Percentiles rank a stretch among this genome's conserved stretches.
Conservation (phyloP, 2,888 invertebrate genomes). For the Spatulosminthurus flaviceps region DNA sequence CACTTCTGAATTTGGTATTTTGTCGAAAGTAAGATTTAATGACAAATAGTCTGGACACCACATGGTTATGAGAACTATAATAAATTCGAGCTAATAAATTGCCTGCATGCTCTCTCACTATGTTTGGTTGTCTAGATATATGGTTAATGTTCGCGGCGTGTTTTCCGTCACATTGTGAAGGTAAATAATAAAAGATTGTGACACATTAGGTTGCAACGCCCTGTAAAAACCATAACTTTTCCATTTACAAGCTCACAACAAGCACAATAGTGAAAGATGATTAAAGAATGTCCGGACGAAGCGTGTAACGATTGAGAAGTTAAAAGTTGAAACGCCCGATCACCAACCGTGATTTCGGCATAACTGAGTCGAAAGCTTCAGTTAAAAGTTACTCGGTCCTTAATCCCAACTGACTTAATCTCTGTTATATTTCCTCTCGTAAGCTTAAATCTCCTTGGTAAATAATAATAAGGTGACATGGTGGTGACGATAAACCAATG, state of each 20-base stretch:
- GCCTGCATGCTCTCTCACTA: not conserved
- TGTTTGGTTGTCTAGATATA: not conserved
- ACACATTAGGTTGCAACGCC: constrained; percentile 1
- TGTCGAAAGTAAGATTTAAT: no score
- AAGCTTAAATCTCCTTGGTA: no score
- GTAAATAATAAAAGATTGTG: constrained; percentile 10
- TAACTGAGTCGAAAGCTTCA: not conserved
- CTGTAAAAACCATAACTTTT: not conserved
- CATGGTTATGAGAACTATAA: not conserved
- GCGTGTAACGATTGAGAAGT: not conserved
- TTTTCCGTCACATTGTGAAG: constrained; percentile 13
- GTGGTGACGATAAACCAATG: no score
- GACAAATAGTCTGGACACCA: no score
- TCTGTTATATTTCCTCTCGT: not conserved
- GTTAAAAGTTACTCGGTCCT: not conserved
- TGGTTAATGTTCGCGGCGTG: not conserved
- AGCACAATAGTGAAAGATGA: not conserved
- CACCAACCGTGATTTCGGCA: constrained; percentile 13
- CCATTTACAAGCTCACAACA: not conserved
- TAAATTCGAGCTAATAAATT: not conserved
- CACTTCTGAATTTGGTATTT: no score
- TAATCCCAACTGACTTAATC: not conserved
- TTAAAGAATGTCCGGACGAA: not conserved
- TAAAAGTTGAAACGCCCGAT: constrained; percentile 8
- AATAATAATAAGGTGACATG: no score